Percentiles rank a stretch among this genome's conserved stretches.
Evolutionary conservation across 1,140 invertebrate genomes (phyloP).

Genomic region (Tenebrio molitor): DNA sequence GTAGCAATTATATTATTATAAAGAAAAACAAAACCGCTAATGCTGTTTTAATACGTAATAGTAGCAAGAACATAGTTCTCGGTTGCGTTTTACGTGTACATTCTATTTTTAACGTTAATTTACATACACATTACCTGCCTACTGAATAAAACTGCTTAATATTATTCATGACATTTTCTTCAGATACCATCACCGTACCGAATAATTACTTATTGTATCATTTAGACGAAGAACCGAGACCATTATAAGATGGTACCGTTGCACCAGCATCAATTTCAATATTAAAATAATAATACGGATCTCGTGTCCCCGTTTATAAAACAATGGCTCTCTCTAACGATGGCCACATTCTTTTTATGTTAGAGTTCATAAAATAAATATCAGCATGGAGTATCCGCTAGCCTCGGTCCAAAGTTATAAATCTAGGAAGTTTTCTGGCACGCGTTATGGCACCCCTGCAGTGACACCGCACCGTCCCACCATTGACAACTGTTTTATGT

Average conservation of each 20-base stretch:
- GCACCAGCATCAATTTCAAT: slow-evolving; percentile 12
- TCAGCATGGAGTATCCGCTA: slow-evolving; percentile 44
- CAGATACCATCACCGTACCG: slow-evolving; percentile 16
- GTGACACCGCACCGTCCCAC: slow-evolving; percentile 47
- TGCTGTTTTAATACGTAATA: slow-evolving; percentile 20
- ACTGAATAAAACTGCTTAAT: slow-evolving; percentile 33
- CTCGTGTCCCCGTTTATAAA: slow-evolving; percentile 6
- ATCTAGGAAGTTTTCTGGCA: slow-evolving; percentile 54
- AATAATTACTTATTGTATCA: slow-evolving; percentile 39
- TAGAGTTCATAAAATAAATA: slow-evolving; percentile 53
- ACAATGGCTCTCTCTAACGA: slow-evolving; percentile 20
- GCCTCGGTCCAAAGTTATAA: slow-evolving; percentile 47
- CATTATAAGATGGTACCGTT: slow-evolving; percentile 10
- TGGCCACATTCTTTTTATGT: slow-evolving; percentile 35
- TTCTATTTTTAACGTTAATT: slow-evolving; percentile 29
- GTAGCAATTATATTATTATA: slow-evolving; percentile 26
- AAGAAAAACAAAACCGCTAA: background rate
- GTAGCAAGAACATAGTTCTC: background rate
- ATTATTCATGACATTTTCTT: slow-evolving; percentile 46
- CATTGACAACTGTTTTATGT: slow-evolving; percentile 58
- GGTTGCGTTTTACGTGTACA: slow-evolving; percentile 12
- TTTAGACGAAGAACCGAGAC: background rate
- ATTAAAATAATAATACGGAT: slow-evolving; percentile 8
- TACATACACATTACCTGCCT: slow-evolving; percentile 41
- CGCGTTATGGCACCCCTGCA: slow-evolving; percentile 55